Conservation (phyloP, 2,797 vertebrate species). For the Remorina albescens region DNA sequence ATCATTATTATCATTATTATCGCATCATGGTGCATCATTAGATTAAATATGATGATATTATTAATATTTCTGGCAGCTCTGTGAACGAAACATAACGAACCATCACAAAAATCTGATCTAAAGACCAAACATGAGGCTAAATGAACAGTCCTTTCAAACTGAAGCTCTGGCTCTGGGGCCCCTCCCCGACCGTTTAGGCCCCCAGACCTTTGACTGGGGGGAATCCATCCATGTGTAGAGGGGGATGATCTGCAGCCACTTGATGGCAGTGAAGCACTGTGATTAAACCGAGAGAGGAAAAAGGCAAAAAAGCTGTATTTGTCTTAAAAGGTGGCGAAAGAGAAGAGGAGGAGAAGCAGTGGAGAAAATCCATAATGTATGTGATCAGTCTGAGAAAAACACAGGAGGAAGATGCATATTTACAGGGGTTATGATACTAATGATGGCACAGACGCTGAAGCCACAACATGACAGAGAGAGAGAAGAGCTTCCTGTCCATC, state of each 20-base stretch:
- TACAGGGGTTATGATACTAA: conserved; percentile 69
- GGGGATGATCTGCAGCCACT: conserved; percentile 58
- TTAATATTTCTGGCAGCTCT: no score
- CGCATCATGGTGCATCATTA: no score
- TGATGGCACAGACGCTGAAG: conserved; percentile 66
- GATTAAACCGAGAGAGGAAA: conserved; percentile 12
- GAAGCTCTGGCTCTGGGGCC: background rate
- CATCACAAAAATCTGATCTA: no score
- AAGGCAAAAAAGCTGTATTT: conserved; percentile 34
- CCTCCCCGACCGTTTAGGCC: background rate
- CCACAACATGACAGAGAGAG: conserved; percentile 9
- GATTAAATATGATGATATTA: no score
- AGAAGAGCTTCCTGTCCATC: conserved; percentile 27
- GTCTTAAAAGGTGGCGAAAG: conserved; percentile 61
- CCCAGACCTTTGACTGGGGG: background rate
- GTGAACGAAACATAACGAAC: no score
- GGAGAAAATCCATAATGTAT: conserved; percentile 79
- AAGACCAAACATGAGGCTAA: no score
- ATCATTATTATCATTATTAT: no score
- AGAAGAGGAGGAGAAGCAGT: conserved; percentile 34
- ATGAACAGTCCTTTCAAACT: background rate
- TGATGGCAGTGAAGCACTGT: conserved; percentile 78
- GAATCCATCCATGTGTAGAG: background rate
- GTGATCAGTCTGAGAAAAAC: conserved; percentile 78
- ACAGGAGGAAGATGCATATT: conserved; percentile 71